Evolutionary conservation across 2,888 invertebrate genomes (phyloP), one percentile per base, ranked within the genome.

Genomic region (Scotopteryx bipunctaria): DNA sequence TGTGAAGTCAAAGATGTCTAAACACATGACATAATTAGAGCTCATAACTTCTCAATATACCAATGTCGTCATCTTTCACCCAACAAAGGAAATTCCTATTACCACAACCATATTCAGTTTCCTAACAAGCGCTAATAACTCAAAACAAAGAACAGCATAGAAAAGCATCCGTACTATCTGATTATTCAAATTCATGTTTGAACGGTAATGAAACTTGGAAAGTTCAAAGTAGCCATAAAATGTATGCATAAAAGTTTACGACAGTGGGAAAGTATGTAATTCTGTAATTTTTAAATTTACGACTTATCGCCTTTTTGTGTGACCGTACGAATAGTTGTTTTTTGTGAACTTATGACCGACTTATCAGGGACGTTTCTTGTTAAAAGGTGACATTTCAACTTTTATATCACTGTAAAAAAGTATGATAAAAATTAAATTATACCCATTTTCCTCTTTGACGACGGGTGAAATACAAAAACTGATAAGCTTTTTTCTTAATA

Each of bases 151-250:
- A 41, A 45, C 40, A 43, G 33, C 23, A 13, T 46, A 42, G 41
- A 42, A 35, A 29, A 8, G 46, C 19, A 51, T 36, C 21, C 31
- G 3, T 21, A n/a, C n/a, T n/a, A 43, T 43, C 33, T 50, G 38
- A 48, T 37, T 50, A 57, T 55, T 49, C 50, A 46, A 57, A 51
- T 42, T 25, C 42, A 41, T 46, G 38, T 38, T 31, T 42, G 32
- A 43, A 52, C 41, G 47, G 41, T 38, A 45, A 55, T 53, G 35
- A 54, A 57, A 52, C 52, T 49, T 37, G 41, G 49, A 57, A 58
- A 57, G n/a, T n/a, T n/a, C n/a, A n/a, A n/a, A n/a, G 58, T 55
- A 46, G 38, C 46, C 21, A 55, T 60, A 60, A 56, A 56, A 57
- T 32, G 32, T 40, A 54, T 46, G 44, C 46, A 43, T 57, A 53